A percentile compares a stretch with the other conserved stretches of the same genome.
phyloP scores from a whole-genome alignment of 2,113 vertebrate genomes.

The Malurus alboscapulatus region DNA sequence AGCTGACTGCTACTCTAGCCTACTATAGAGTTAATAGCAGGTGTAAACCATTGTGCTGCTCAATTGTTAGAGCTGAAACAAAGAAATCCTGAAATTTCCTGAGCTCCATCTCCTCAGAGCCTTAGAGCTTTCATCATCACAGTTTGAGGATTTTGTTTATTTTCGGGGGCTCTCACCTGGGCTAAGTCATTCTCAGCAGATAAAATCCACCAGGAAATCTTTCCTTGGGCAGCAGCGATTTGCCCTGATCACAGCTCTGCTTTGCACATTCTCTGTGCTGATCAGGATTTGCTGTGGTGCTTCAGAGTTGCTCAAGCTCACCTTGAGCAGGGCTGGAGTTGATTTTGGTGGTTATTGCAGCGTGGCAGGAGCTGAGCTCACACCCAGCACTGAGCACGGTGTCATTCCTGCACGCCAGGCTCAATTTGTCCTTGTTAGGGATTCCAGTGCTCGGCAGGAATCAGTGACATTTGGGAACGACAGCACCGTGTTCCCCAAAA shows the following conservation, averaged over 20 bases:
- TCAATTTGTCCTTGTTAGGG: not conserved
- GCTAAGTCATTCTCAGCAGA: not conserved
- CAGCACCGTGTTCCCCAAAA: not conserved
- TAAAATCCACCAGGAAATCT: not conserved
- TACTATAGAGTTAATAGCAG: slow-evolving; percentile 13
- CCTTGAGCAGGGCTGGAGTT: not conserved
- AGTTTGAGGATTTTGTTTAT: slow-evolving; percentile 31
- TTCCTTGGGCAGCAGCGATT: not conserved
- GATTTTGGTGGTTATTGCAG: slow-evolving; percentile 10
- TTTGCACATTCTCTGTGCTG: not conserved
- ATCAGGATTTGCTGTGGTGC: not conserved
- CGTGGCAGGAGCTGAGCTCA: not conserved
- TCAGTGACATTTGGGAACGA: not conserved
- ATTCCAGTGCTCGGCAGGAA: not conserved
- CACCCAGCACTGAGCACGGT: not conserved
- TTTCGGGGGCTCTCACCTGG: not conserved
- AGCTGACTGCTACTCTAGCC: not conserved
- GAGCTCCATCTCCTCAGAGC: not conserved
- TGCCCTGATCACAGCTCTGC: not conserved
- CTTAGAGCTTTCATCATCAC: not conserved
- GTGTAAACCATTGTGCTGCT: not conserved
- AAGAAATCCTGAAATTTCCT: not conserved
- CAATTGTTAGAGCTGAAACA: not conserved
- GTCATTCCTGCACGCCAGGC: not conserved
- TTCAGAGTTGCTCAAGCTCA: not conserved